Percentiles rank a stretch among this genome's conserved stretches.
phyloP scores from a whole-genome alignment of 2,797 vertebrate species.

The Scolopax bukidnonensis region DNA sequence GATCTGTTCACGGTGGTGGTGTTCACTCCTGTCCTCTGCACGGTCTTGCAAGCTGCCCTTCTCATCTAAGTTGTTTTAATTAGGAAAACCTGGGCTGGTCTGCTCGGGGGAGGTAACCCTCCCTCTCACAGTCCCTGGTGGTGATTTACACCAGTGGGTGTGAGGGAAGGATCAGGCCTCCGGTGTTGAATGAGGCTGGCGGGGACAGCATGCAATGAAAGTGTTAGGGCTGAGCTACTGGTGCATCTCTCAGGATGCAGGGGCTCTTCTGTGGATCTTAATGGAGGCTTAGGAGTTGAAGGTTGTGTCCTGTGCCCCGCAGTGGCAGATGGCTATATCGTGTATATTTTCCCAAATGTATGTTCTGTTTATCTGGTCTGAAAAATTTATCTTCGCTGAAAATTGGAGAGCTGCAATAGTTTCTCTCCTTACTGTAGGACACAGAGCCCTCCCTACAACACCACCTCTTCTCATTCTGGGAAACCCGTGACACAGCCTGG shows the following conservation, averaged over 20 bases:
- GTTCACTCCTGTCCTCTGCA: background rate
- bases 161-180: background rate
- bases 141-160: background rate
- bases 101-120: background rate
- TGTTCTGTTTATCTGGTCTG: background rate
- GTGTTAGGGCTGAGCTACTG: no score
- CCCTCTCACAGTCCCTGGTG: background rate
- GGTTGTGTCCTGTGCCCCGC: no score
- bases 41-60: background rate
- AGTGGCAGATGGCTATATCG: background rate
- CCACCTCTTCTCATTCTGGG: background rate
- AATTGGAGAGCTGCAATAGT: no score
- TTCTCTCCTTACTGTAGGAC: background rate
- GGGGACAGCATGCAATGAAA: background rate
- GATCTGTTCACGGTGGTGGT: background rate
- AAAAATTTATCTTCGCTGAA: background rate
- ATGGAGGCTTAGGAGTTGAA: background rate
- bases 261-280: background rate
- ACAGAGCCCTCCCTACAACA: background rate
- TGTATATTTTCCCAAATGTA: rapidly evolving
- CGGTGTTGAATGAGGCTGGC: background rate
- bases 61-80: background rate
- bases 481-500: background rate
- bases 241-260: background rate
- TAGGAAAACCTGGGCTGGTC: background rate